phyloP scores from a whole-genome alignment of 2,113 vertebrate species.

The Notothenia rossii region DNA sequence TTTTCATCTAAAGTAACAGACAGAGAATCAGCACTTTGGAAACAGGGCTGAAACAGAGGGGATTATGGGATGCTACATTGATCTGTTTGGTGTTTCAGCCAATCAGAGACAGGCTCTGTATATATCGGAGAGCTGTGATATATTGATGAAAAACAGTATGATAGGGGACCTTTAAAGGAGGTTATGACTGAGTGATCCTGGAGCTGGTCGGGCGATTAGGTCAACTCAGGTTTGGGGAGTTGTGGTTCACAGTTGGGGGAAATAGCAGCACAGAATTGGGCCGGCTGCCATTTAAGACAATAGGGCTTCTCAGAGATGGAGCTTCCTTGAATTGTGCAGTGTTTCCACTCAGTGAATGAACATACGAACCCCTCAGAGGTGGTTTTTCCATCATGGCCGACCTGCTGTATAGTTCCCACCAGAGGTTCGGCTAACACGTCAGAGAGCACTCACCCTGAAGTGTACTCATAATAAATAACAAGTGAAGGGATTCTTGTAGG shows the following conservation, averaged over 20 bases:
- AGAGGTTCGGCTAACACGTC: conserved; percentile 12
- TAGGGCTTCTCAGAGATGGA: conserved; percentile 61
- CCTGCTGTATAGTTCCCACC: conserved; percentile 44
- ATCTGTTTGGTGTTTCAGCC: too few relatives aligned
- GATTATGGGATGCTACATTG: too few relatives aligned
- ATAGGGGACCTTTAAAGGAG: background rate
- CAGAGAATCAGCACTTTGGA: too few relatives aligned
- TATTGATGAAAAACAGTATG: too few relatives aligned
- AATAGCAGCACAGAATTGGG: conserved; percentile 49
- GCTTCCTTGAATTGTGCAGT: conserved; percentile 83
- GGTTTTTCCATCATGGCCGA: conserved; percentile 65
- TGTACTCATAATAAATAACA: background rate
- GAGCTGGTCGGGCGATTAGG: conserved; percentile 1
- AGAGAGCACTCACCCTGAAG: conserved; percentile 5
- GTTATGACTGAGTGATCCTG: conserved; percentile 17
- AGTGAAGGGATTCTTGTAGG: background rate
- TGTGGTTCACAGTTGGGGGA: conserved; percentile 42
- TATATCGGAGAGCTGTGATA: too few relatives aligned
- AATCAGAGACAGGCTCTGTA: too few relatives aligned
- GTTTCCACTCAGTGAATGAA: conserved; percentile 74
- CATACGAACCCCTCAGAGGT: conserved; percentile 33
- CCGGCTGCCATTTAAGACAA: conserved; percentile 71
- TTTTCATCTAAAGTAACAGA: too few relatives aligned
- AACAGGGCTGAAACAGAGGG: too few relatives aligned
- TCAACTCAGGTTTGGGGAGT: conserved; percentile 26